Evolutionary conservation across 2,797 vertebrate species (phyloP).

Genomic region (Silurus aristotelis): DNA sequence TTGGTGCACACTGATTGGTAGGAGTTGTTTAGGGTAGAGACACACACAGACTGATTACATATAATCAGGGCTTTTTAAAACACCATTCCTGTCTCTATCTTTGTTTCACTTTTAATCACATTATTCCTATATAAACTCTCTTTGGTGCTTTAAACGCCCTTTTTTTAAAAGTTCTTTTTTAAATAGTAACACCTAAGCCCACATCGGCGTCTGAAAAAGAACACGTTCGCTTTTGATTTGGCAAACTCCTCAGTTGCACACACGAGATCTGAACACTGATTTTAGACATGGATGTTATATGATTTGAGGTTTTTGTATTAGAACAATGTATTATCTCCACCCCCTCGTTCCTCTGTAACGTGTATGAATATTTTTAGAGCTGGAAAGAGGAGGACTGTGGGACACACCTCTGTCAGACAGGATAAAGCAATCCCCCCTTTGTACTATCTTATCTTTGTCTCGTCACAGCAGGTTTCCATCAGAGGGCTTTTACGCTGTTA

Average conservation of each 20-base stretch:
- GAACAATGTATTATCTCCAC: not conserved
- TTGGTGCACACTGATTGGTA: conserved; percentile 39
- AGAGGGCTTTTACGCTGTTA: not conserved
- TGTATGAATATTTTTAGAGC: conserved; percentile 48
- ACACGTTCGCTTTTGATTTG: not conserved
- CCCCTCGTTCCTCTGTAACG: conserved; percentile 1
- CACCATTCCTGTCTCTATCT: conserved; percentile 28
- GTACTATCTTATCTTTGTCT: conserved; percentile 18
- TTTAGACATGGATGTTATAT: not conserved
- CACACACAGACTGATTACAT: conserved; percentile 53
- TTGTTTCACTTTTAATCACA: conserved; percentile 65
- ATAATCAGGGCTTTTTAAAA: conserved; percentile 55
- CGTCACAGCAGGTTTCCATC: not conserved
- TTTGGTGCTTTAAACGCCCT: conserved; percentile 60
- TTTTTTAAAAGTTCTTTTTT: conserved; percentile 47
- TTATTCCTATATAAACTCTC: conserved; percentile 59
- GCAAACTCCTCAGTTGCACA: not conserved
- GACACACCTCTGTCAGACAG: conserved; percentile 42
- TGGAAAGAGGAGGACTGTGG: conserved; percentile 30
- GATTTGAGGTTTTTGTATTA: not conserved
- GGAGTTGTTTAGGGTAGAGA: conserved; percentile 64
- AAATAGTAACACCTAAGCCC: no score
- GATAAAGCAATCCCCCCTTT: not conserved
- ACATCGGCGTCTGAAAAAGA: no score
- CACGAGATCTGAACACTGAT: not conserved